Percentiles rank a stretch among this genome's conserved stretches.
phyloP scores from a whole-genome alignment of 1,140 invertebrate species.

The Latrodectus geometricus region DNA sequence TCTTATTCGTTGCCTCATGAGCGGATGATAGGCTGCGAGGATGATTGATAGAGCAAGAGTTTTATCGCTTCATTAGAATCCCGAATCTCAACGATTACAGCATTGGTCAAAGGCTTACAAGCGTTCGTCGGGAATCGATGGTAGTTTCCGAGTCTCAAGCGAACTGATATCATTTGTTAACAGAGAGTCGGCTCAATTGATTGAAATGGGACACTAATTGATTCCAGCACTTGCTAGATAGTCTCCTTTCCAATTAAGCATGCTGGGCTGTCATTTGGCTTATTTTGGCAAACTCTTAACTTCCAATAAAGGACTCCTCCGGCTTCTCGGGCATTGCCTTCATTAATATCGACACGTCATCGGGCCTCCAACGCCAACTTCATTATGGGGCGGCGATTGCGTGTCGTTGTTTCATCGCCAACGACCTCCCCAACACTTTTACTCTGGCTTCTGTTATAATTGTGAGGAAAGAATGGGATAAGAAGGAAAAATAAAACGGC shows the following conservation, averaged over 20 bases:
- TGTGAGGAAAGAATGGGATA: not conserved
- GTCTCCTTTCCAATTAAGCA: constrained; percentile 47
- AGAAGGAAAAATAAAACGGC: not conserved
- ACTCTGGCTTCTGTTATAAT: constrained; percentile 43
- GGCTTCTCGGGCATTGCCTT: not conserved
- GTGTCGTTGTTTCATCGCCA: constrained; percentile 12
- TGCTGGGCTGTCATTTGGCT: constrained; percentile 42
- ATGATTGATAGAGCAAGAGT: constrained; percentile 18
- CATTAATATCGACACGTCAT: constrained; percentile 57
- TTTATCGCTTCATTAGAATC: constrained; percentile 23
- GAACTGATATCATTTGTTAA: constrained; percentile 45
- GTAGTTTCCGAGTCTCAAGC: constrained; percentile 19
- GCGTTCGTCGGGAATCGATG: constrained; percentile 2
- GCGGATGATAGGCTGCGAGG: not conserved
- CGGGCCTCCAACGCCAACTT: constrained; percentile 12
- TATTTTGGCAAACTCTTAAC: constrained; percentile 29
- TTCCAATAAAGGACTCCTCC: constrained; percentile 32
- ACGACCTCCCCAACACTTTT: not conserved
- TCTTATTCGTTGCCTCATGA: too few relatives aligned
- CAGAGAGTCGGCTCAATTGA: constrained; percentile 31
- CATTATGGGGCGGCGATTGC: not conserved
- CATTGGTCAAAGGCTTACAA: not conserved
- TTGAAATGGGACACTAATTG: constrained; percentile 61
- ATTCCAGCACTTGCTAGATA: constrained; percentile 48
- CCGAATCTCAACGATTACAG: not conserved